Evolutionary conservation across 2,113 vertebrate genomes (phyloP).

Genomic region (Eurypyga helias): DNA sequence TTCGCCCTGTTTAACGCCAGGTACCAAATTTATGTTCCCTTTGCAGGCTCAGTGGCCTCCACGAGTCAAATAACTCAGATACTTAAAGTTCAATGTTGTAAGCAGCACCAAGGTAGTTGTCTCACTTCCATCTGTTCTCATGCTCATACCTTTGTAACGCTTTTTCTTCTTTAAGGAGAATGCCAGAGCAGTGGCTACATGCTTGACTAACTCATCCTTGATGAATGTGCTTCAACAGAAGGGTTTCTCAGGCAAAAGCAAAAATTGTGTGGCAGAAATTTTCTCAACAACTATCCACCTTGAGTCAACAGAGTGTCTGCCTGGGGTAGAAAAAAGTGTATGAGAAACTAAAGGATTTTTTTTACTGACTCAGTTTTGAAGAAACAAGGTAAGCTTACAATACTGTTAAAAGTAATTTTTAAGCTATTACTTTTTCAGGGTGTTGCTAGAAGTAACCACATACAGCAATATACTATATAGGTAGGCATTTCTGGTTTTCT

Average conservation of each 20-base stretch:
- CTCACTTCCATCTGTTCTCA: not conserved
- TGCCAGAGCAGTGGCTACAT: not conserved
- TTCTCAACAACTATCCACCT: not conserved
- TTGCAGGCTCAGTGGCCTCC: not conserved
- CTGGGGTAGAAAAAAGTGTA: not conserved
- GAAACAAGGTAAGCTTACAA: not conserved
- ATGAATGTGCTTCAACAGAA: not conserved
- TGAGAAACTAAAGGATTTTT: not conserved
- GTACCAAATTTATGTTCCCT: not conserved
- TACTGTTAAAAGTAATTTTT: not conserved
- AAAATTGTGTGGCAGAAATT: not conserved
- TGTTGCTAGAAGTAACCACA: not conserved
- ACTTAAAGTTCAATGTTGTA: not conserved
- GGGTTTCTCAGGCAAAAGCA: not conserved
- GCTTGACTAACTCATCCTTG: not conserved
- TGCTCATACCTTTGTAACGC: not conserved
- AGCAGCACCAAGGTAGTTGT: not conserved
- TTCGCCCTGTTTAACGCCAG: not conserved
- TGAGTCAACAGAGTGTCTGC: not conserved
- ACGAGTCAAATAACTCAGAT: not conserved
- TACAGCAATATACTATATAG: not conserved
- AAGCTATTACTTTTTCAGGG: not conserved
- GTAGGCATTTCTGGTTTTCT: not conserved
- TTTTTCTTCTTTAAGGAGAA: not conserved
- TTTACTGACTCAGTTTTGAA: not conserved